Evolutionary conservation across 2,888 invertebrate species (phyloP), one percentile per base, ranked within the genome.

Genomic region (Trachelus iudaicus): DNA sequence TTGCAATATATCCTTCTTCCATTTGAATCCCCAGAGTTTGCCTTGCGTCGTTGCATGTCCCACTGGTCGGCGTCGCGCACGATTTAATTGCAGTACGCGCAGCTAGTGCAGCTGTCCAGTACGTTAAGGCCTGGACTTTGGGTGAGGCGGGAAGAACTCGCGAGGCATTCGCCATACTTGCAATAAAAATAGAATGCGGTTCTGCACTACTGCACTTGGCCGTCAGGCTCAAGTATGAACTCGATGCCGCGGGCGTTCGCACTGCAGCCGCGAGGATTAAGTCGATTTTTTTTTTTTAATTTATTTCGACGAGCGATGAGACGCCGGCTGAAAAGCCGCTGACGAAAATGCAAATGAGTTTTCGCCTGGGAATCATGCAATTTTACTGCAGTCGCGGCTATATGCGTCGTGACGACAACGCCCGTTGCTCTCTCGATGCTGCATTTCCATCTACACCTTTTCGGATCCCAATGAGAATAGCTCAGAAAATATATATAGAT

Each of bases 21-120:
- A 6, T 56, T 15, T 15, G 9, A 56, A 9, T 56, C 9, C 56
- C 23, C 23, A 56, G 56, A 15, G 56, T 23, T 56, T 23, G 56
- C 23, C 9, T 9, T 23, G 56, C 56, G 1, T 56, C 56, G 56
- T 9, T 56, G 56, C 56, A 9, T 2, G 2, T 56, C 56, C 9
- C 23, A 56, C 56, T 74, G 35, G 35, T n/a, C 35, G 74, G 34
- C 74, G 78, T 78, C 78, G 76, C 78, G 78, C 78, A 75, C 78
- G 76, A 78, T 78, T 78, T 78, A 73, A 73, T 34, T 68, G 78
- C 73, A 78, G 23, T 71, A 37, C 31, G 15, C 71, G 31, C 30
- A 31, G 71, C 30, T 71, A 31, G 31, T 13, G 71, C 78, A 78
- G 78, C 78, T 78, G 78, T 75, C 78, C 75, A 75, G 73, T 69